A percentile compares a stretch with the other conserved stretches of the same genome.
These are phyloP conservation scores for Rotaria magnacalcarata DNA, from an alignment of 2,888 invertebrate species.

Conservation along the genomic window DNA sequence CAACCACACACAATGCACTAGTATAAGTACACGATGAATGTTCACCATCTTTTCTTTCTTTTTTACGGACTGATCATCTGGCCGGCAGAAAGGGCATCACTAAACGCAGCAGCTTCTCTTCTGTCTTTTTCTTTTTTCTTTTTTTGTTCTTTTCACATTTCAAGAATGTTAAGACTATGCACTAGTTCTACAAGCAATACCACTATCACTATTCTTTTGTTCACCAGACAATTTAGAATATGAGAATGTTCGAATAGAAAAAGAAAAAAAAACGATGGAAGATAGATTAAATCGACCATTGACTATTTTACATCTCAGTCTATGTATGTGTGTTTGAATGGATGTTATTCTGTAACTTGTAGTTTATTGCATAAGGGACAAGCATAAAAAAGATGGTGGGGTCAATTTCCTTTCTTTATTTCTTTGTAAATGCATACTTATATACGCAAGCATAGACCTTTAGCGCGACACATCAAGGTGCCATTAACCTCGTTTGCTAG, in stretches of 20 bases:
- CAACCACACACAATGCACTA: neutral
- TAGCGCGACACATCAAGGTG: neutral
- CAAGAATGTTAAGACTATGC: neutral
- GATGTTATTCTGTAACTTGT: neutral
- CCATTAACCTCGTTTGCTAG: neutral
- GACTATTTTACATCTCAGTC: neutral
- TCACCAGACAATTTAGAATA: conserved; percentile 1
- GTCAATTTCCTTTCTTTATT: conserved; percentile 9
- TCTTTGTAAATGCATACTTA: neutral
- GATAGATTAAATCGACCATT: neutral
- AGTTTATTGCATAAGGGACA: neutral
- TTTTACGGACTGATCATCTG: neutral
- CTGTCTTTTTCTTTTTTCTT: neutral
- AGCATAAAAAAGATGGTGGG: neutral
- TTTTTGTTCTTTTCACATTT: neutral
- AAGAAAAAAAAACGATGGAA: neutral
- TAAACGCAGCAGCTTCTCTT: neutral
- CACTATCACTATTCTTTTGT: neutral
- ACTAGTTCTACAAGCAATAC: neutral
- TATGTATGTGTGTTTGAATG: neutral
- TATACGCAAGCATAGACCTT: neutral
- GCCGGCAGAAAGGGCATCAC: neutral
- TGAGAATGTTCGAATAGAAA: neutral
- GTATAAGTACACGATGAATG: neutral
- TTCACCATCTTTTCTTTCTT: neutral